These are phyloP conservation scores for Aplochiton taeniatus DNA, from an alignment of 2,797 vertebrate genomes.

Conservation along the genomic window DNA sequence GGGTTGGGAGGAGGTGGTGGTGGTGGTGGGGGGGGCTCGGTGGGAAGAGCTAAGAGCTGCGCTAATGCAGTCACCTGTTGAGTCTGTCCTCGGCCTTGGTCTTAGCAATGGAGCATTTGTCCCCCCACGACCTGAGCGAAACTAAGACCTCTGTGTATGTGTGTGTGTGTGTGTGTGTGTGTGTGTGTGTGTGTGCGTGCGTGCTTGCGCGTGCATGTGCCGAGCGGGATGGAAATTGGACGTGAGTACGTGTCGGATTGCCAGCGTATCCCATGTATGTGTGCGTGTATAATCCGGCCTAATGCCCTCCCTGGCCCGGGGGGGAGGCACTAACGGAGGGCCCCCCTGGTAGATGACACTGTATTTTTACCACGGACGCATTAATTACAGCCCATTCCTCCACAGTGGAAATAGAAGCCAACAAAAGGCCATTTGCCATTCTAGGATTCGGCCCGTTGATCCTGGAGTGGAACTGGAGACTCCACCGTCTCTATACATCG, in stretches of 20 bases:
- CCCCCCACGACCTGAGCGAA: conserved; percentile 35
- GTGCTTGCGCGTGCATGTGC: not conserved
- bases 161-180: not conserved
- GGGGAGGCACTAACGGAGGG: not conserved
- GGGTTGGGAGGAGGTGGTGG: not conserved
- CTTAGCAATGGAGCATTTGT: conserved; percentile 30
- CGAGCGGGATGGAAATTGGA: conserved; percentile 15
- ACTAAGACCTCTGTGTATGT: conserved; percentile 7
- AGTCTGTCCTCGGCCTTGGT: conserved; percentile 36
- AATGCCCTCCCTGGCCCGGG: conserved; percentile 24
- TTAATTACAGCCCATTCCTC: conserved; percentile 45
- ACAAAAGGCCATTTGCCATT: conserved; percentile 11
- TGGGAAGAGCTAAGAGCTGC: conserved; percentile 6
- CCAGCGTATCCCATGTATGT: not conserved
- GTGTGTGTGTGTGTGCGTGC: not conserved
- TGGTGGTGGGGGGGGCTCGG: not conserved
- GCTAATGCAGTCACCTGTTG: conserved; percentile 60
- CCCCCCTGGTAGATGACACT: conserved; percentile 1
- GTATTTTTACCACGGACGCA: conserved; percentile 53
- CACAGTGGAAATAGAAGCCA: conserved; percentile 29
- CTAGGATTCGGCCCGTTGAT: not conserved
- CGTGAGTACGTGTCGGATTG: conserved; percentile 20
- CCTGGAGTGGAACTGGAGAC: conserved; percentile 8
- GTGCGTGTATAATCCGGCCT: conserved; percentile 27
- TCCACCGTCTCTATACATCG: not conserved